These are phyloP conservation scores for Vicugna pacos DNA, from an alignment of 2,113 vertebrate species.

Conservation along the genomic window DNA sequence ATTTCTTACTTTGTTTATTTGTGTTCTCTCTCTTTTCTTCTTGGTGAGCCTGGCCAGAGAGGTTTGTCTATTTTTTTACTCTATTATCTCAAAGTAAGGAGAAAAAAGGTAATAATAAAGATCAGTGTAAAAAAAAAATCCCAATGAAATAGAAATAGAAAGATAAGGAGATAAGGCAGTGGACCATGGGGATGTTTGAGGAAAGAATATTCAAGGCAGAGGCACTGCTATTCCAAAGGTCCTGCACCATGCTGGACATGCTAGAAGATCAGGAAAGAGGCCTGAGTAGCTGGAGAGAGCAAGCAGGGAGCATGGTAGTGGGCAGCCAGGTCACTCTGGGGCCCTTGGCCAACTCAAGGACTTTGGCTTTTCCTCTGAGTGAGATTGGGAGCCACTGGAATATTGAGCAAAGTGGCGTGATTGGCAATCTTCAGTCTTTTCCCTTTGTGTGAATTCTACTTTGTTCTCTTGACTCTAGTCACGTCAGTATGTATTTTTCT, in stretches of 20 bases:
- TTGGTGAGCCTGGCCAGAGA: too few relatives aligned
- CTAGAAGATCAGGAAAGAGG: background rate
- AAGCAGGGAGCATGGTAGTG: background rate
- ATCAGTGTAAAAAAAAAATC: background rate
- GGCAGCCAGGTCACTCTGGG: rapidly evolving
- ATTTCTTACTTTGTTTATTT: too few relatives aligned
- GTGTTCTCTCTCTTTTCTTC: too few relatives aligned
- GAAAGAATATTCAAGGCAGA: background rate
- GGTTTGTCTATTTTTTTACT: too few relatives aligned
- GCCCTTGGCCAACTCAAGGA: background rate
- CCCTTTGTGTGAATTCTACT: background rate
- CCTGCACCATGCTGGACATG: rapidly evolving
- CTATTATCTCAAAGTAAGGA: background rate
- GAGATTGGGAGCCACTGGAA: rapidly evolving
- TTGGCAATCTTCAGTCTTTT: background rate
- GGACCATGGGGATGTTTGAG: background rate
- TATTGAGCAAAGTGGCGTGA: background rate
- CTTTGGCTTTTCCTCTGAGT: background rate
- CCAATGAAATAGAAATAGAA: background rate
- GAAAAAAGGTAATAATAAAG: background rate
- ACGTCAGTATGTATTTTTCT: background rate
- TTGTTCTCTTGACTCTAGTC: background rate
- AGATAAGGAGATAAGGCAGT: background rate
- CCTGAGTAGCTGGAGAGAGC: background rate
- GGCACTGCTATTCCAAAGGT: too few relatives aligned